phyloP scores from a whole-genome alignment of 2,888 invertebrate genomes.

The Microplitis deprimator region DNA sequence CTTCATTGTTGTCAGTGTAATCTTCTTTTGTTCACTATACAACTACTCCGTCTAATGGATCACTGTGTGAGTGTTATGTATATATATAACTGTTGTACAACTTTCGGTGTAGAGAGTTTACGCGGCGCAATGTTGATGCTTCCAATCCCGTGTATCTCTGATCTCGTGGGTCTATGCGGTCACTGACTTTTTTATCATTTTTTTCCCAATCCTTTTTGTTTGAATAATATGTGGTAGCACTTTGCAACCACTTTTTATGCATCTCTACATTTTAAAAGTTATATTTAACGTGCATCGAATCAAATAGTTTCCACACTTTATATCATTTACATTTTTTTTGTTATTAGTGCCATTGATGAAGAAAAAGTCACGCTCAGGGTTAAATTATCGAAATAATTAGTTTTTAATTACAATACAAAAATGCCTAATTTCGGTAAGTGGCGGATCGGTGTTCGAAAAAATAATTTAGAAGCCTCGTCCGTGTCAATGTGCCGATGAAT shows the following conservation, averaged over 20 bases:
- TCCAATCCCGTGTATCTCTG: background rate
- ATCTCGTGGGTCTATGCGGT: conserved; percentile 11
- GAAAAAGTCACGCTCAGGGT: too few relatives aligned
- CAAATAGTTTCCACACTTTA: background rate
- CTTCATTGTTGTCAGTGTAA: conserved; percentile 48
- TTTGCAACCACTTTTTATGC: too few relatives aligned
- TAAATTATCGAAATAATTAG: too few relatives aligned
- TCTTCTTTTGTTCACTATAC: conserved; percentile 12
- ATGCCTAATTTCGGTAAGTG: too few relatives aligned
- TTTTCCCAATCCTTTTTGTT: background rate
- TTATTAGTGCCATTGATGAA: background rate
- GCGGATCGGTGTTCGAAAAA: too few relatives aligned
- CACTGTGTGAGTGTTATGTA: background rate
- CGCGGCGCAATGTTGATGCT: background rate
- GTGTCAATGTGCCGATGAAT: conserved; percentile 48
- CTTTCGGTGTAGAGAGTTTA: too few relatives aligned
- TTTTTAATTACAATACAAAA: too few relatives aligned
- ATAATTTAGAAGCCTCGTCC: too few relatives aligned
- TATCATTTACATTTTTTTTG: background rate
- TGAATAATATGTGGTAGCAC: too few relatives aligned
- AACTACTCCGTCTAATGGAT: background rate
- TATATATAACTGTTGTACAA: background rate
- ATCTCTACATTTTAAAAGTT: too few relatives aligned
- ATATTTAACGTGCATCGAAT: too few relatives aligned
- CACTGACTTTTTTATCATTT: conserved; percentile 5